Base-by-base conservation (phyloP, 2,888 invertebrate genomes). In the Macrostomum cliftonense region DNA sequence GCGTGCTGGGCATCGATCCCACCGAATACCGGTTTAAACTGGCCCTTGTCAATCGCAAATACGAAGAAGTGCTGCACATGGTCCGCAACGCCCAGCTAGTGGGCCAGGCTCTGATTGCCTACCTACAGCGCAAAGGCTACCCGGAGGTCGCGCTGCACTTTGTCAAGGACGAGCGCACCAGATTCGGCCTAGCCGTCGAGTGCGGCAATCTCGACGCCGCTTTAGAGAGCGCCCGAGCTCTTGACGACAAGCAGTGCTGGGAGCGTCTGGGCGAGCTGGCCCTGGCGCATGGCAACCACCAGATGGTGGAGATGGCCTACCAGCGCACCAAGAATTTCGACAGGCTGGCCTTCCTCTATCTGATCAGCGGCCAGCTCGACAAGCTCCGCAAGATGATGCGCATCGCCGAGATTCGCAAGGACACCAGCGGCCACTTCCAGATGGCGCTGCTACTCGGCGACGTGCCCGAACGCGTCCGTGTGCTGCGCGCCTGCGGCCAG, bases 251-350 rank as follows among this genome's bases (percentile, higher is more conserved):
- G 54, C 75, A 77, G 9, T 91, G 93, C 59, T 97, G 97, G 97
- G 88, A 93, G 67, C 80, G 82, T 56, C 74, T 97, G 52, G 95
- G 89, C 0, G 82, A 89, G 62, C 84, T 89, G 0, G 95, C 97
- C 0, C 72, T 95, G 19, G 73, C 85, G 57, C 89, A 89, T 64
- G 95, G 70, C 1, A 69, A 69, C 54, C 67, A 68, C 55, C 73
- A 78, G 68, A 75, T 83, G 45, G 95, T 97, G 1, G 97, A 99
- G 71, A 93, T 97, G 91, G 91, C 93, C 63, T 99, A 99, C 71
- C 95, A 99, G 67, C 79, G 95, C 54, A 97, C 93, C 0, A 99
- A 97, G 74, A 93, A 93, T 74, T 99, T 97, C 69, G 95, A 97
- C 71, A 93, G 93, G 72, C 77, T 99, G 0, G 84, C 91, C 14